phyloP scores from a whole-genome alignment of 2,113 vertebrate species.

The Mormyrus iriodes region DNA sequence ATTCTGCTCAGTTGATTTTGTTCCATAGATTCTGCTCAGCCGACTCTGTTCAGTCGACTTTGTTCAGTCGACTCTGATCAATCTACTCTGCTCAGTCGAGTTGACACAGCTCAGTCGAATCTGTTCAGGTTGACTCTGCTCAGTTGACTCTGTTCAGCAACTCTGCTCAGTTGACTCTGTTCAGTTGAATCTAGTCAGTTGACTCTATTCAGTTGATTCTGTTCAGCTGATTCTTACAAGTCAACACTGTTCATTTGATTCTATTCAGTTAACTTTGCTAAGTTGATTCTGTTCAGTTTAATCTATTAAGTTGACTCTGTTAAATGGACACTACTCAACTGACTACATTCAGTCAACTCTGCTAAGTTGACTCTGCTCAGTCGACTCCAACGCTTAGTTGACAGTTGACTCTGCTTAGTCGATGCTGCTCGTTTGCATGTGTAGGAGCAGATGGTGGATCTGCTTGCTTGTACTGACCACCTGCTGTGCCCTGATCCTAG shows the following conservation, averaged over 20 bases:
- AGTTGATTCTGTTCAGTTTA: neutral
- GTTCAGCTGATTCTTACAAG: neutral
- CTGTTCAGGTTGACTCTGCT: neutral
- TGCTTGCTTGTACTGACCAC: neutral
- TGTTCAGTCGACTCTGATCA: neutral
- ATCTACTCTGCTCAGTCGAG: neutral
- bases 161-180: neutral
- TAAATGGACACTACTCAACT: no score
- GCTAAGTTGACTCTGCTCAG: no score
- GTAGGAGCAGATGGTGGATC: neutral
- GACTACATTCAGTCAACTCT: no score
- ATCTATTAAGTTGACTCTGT: no score
- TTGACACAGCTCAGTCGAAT: no score
- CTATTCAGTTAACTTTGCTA: neutral
- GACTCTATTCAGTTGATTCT: neutral
- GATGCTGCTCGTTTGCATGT: neutral
- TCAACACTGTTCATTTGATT: neutral
- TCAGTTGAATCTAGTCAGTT: no score
- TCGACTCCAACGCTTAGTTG: no score
- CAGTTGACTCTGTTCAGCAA: neutral
- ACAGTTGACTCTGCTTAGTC: no score
- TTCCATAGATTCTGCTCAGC: neutral
- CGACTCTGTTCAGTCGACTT: neutral
- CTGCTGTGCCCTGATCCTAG: neutral
- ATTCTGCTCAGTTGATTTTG: neutral